phyloP scores from a whole-genome alignment of 2,888 invertebrate genomes.

The Hipparchia semele region DNA sequence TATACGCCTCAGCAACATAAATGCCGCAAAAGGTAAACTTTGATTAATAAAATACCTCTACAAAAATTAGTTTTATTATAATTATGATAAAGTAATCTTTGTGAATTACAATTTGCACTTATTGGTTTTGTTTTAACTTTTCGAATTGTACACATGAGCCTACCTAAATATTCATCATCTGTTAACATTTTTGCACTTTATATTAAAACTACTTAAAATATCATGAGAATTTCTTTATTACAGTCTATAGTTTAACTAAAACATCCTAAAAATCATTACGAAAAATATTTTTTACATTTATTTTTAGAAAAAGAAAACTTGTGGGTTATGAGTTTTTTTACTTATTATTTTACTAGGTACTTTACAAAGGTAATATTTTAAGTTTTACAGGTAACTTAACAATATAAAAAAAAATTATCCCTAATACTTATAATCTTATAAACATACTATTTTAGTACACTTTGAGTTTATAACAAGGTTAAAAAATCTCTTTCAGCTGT shows the following conservation, averaged over 20 bases:
- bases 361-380: no score
- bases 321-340: no score
- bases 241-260: background rate
- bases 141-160: background rate
- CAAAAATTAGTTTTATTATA: no score
- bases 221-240: background rate
- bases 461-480: background rate
- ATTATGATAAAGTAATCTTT: no score
- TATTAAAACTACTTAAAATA: background rate
- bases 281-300: background rate
- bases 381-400: no score
- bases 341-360: no score
- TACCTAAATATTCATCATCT: background rate
- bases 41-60: background rate
- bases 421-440: no score
- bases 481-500: slow-evolving; percentile 87
- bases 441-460: no score
- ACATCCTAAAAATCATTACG: background rate
- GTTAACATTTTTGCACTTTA: background rate
- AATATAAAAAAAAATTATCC: no score
- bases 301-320: no score
- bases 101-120: background rate
- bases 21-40: slow-evolving; percentile 96
- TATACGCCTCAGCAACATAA: slow-evolving; percentile 97
- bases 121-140: background rate